These are phyloP conservation scores for Pachypanchax playfairii DNA, from an alignment of 2,113 vertebrate genomes.

Conservation along the genomic window DNA sequence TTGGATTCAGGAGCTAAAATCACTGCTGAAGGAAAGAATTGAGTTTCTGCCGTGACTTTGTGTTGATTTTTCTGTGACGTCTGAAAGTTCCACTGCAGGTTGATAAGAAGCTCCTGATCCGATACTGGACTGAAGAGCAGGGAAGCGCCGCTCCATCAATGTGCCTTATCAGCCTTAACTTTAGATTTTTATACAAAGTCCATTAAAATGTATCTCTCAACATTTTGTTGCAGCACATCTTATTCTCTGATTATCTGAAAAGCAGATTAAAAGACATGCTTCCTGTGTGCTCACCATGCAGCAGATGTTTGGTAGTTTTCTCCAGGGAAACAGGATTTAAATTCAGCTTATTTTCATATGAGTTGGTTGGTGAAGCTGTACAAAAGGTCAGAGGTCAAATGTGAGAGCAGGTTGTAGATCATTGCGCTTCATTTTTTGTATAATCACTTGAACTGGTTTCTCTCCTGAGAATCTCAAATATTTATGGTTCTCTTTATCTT, in stretches of 20 bases:
- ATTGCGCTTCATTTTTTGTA: conserved; percentile 6
- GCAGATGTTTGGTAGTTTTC: not conserved
- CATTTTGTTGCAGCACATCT: not conserved
- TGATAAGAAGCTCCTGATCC: conserved; percentile 27
- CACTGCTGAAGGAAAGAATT: not conserved
- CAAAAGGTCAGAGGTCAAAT: conserved; percentile 20
- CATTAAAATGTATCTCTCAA: conserved; percentile 27
- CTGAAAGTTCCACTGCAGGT: conserved; percentile 5
- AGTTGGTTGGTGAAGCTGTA: conserved; percentile 4
- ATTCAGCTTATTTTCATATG: not conserved
- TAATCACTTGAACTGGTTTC: not conserved
- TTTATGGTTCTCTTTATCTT: conserved; percentile 4
- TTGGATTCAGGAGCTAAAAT: too few relatives aligned
- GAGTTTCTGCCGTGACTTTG: not conserved
- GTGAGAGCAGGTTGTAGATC: conserved; percentile 1
- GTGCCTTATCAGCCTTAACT: conserved; percentile 6
- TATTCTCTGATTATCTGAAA: conserved; percentile 17
- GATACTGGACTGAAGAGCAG: conserved; percentile 7
- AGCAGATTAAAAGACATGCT: not conserved
- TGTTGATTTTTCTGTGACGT: conserved; percentile 24
- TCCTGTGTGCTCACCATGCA: not conserved
- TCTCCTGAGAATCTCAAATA: not conserved
- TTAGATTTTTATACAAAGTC: conserved; percentile 18
- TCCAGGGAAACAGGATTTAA: conserved; percentile 14
- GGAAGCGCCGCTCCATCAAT: conserved; percentile 22